Evolutionary conservation across 2,888 invertebrate genomes (phyloP), one percentile per base, ranked within the genome.

Genomic region (Leptinotarsa rubiginosa): DNA sequence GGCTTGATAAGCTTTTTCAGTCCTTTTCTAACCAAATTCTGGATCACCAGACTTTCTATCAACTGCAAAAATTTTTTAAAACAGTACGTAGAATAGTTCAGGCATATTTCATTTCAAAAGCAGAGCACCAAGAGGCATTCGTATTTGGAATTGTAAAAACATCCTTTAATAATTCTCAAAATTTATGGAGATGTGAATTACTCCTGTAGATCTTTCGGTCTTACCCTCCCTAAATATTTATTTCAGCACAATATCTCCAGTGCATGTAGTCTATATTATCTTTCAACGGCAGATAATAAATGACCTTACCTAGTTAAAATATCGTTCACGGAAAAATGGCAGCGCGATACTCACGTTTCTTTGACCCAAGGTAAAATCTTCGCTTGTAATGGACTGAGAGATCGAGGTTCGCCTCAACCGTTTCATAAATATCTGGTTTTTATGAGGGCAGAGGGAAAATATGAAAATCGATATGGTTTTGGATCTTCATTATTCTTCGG

Each of bases 221-320:
- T 54, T 52, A 52, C 18, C 41, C 54, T 41, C 50, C 50, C 70
- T 47, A 25, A 65, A 70, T 65, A 70, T 70, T 64, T 65, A 70
- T 70, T 50, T 31, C 7, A 18, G 56, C 56, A 25, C 70, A 62
- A 31, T 12, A 56, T 69, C 25, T 69, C 15, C 31, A 64, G 52
- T 52, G 70, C 70, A 70, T 65, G 70, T 22, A 70, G 65, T 70
- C 70, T 70, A 70, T 70, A 70, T 70, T 70, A 70, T 70, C 64
- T 70, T 70, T 70, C 70, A 65, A 47, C 70, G 56, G 47, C 20
- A 52, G 70, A 70, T 70, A 70, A 70, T 64, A 15, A 70, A 70
- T 52, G 52, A 49, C 70, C 49, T 47, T 47, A 22, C 65, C 64
- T 16, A 52, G 65, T 52, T 70, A 65, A 70, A 70, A 70, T 70